Percentiles rank a stretch among this genome's conserved stretches.
These are phyloP conservation scores for Epinephelus coioides DNA, from an alignment of 2,797 vertebrate genomes.

Conservation along the genomic window DNA sequence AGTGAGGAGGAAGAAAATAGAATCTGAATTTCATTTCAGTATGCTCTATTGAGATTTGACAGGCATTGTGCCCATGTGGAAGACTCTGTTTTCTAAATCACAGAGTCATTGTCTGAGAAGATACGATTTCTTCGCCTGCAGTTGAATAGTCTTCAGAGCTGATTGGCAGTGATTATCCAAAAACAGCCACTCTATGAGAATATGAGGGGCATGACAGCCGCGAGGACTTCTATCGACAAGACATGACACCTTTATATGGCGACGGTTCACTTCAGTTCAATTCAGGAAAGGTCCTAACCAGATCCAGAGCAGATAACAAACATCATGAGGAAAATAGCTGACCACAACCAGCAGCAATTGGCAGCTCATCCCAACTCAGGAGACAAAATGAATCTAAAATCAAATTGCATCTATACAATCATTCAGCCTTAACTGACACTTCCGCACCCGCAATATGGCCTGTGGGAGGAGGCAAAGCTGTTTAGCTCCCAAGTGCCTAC, in stretches of 20 bases:
- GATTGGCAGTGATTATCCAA: constrained; percentile 54
- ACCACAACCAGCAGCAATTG: constrained; percentile 3
- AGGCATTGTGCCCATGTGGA: constrained; percentile 62
- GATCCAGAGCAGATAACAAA: constrained; percentile 8
- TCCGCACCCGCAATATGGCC: constrained; percentile 43
- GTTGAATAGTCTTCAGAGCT: constrained; percentile 37
- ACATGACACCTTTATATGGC: constrained; percentile 28
- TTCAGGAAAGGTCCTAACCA: neutral
- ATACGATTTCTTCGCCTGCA: constrained; percentile 33
- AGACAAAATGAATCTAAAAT: constrained; percentile 54
- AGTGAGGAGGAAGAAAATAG: constrained; percentile 44
- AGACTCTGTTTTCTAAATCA: constrained; percentile 58
- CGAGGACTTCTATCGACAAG: constrained; percentile 9
- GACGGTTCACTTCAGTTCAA: neutral
- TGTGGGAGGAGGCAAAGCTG: constrained; percentile 47
- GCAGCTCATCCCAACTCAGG: neutral
- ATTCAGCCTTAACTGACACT: constrained; percentile 63
- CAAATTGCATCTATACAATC: constrained; percentile 50
- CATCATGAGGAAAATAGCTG: constrained; percentile 3
- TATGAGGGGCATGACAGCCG: constrained; percentile 25
- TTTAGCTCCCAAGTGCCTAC: constrained; percentile 38
- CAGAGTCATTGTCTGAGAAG: constrained; percentile 54
- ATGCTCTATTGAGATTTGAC: constrained; percentile 69
- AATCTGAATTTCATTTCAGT: constrained; percentile 70
- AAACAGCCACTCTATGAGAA: constrained; percentile 36